Percentiles rank a stretch among this genome's conserved stretches.
Conservation (phyloP, 2,113 vertebrate species). For the Octodon degus region DNA sequence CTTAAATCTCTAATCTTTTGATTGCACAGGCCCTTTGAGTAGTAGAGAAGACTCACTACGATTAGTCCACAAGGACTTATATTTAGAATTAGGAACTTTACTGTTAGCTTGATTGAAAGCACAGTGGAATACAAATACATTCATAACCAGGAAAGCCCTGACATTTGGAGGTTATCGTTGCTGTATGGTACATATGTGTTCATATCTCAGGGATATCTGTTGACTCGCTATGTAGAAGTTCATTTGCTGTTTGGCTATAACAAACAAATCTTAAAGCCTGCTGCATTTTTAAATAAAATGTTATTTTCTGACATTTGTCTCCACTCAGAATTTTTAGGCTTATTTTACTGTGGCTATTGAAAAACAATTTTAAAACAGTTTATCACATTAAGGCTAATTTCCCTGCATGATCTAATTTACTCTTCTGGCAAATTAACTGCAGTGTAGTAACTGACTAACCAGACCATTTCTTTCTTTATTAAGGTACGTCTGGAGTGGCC, state of each 20-base stretch:
- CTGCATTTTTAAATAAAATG: slow-evolving; percentile 44
- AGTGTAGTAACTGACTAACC: slow-evolving; percentile 51
- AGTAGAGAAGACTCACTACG: slow-evolving; percentile 35
- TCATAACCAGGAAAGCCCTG: slow-evolving; percentile 33
- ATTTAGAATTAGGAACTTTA: slow-evolving; percentile 56
- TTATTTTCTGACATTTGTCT: slow-evolving; percentile 42
- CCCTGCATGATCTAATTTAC: background rate
- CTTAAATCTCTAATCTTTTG: slow-evolving; percentile 66
- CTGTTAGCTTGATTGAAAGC: slow-evolving; percentile 52
- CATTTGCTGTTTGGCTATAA: background rate
- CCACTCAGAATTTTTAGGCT: background rate
- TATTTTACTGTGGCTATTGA: slow-evolving; percentile 42
- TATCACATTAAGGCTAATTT: slow-evolving; percentile 68
- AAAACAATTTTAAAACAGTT: slow-evolving; percentile 31
- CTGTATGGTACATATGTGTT: background rate
- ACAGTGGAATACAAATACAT: slow-evolving; percentile 14
- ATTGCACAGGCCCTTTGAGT: slow-evolving; percentile 36
- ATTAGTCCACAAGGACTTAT: slow-evolving; percentile 66
- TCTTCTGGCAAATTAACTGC: background rate
- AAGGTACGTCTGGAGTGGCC: slow-evolving; percentile 99
- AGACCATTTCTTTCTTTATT: slow-evolving; percentile 49
- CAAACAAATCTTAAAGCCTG: slow-evolving; percentile 13
- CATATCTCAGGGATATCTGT: slow-evolving; percentile 19
- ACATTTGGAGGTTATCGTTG: slow-evolving; percentile 21
- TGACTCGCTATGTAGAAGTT: slow-evolving; percentile 32